Evolutionary conservation across 1,140 invertebrate genomes (phyloP).

Genomic region (Odontomachus brunneus): DNA sequence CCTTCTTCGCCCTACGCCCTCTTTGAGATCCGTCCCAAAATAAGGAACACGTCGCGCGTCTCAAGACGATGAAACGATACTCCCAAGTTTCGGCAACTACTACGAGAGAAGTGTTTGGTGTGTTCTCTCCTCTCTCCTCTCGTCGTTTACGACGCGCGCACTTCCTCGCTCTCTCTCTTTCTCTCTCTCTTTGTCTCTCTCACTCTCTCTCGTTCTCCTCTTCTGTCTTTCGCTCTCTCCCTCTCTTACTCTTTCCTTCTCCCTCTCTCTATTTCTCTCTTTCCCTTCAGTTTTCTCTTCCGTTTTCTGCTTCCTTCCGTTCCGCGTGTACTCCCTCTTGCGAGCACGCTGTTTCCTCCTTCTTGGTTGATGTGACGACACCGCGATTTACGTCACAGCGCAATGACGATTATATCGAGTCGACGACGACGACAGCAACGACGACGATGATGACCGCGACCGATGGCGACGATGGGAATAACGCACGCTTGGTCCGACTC

Average conservation of each 20-base stretch:
- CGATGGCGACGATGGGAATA: neutral
- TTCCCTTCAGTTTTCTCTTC: slow-evolving; percentile 33
- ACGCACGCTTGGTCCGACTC: neutral
- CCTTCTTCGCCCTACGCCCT: slow-evolving; percentile 18
- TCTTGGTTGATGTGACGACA: slow-evolving; percentile 11
- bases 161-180: slow-evolving; percentile 32
- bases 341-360: slow-evolving; percentile 45
- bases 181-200: neutral
- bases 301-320: slow-evolving; percentile 32
- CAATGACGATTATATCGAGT: slow-evolving; percentile 33
- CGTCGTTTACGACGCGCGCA: slow-evolving; percentile 43
- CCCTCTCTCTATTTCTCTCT: neutral
- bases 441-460: neutral
- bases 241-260: neutral
- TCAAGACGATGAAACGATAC: slow-evolving; percentile 59
- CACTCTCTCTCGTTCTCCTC: neutral
- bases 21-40: slow-evolving; percentile 50
- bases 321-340: slow-evolving; percentile 46
- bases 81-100: neutral
- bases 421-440: neutral
- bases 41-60: slow-evolving; percentile 43
- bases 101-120: too few relatives aligned
- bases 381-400: slow-evolving; percentile 35
- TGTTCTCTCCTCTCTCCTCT: slow-evolving; percentile 2
- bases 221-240: slow-evolving; percentile 27